These are phyloP conservation scores for Gnathonemus longibarbis DNA, from an alignment of 2,113 vertebrate species.

Conservation along the genomic window DNA sequence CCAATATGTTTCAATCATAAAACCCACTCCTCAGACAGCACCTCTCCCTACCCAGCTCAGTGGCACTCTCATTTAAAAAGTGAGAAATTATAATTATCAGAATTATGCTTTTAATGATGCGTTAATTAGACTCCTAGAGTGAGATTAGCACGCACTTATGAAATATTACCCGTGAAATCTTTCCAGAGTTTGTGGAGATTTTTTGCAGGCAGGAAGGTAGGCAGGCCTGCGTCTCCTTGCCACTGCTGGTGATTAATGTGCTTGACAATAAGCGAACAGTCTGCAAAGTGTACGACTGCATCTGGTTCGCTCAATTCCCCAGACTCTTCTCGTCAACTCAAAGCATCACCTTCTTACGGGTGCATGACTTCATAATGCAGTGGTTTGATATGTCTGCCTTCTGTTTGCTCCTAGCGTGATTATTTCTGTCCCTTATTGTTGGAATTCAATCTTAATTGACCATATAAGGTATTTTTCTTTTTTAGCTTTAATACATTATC, in stretches of 20 bases:
- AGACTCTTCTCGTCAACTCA: slow-evolving; percentile 42
- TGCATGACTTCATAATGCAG: background rate
- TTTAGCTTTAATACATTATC: background rate
- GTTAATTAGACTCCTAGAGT: slow-evolving; percentile 79
- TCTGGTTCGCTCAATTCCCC: slow-evolving; percentile 54
- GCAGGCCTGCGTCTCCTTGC: slow-evolving; percentile 40
- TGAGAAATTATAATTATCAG: slow-evolving; percentile 83
- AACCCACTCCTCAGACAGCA: slow-evolving; percentile 65
- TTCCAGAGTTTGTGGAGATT: slow-evolving; percentile 55
- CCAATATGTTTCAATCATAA: slow-evolving; percentile 56
- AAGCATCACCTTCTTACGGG: background rate
- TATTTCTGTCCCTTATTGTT: background rate
- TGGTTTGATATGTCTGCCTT: background rate
- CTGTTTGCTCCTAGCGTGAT: background rate
- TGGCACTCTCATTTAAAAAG: slow-evolving; percentile 70
- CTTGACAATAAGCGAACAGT: slow-evolving; percentile 66
- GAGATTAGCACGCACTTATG: slow-evolving; percentile 68
- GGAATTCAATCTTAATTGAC: background rate
- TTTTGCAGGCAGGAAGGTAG: slow-evolving; percentile 41
- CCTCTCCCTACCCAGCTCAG: slow-evolving; percentile 56
- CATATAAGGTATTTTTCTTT: background rate
- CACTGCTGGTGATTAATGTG: slow-evolving; percentile 52
- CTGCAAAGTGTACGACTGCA: slow-evolving; percentile 66
- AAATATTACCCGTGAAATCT: slow-evolving; percentile 72
- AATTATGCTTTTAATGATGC: slow-evolving; percentile 84